A percentile compares a stretch with the other conserved stretches of the same genome.
These are phyloP conservation scores for Heliconius melpomene DNA, from an alignment of 1,140 invertebrate genomes.

Conservation along the genomic window DNA sequence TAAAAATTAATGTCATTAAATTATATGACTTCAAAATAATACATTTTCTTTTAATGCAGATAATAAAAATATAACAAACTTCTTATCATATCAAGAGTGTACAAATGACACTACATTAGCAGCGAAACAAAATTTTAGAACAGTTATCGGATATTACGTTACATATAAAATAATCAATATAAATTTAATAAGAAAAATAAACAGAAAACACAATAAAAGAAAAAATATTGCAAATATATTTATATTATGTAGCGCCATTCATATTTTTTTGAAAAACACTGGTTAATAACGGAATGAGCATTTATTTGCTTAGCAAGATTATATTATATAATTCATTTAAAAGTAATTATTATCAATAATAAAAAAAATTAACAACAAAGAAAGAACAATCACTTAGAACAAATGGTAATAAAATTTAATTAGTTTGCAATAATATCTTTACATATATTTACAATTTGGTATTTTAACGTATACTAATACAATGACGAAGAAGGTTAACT, in stretches of 20 bases:
- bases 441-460: conserved; percentile 80
- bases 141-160: neutral
- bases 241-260: conserved; percentile 30
- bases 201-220: neutral
- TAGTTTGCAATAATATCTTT: conserved; percentile 78
- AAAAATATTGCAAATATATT: neutral
- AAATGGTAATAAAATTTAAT: conserved; percentile 80
- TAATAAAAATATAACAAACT: conserved; percentile 5
- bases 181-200: too few relatives aligned
- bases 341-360: conserved; percentile 65
- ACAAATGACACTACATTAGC: neutral
- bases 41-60: neutral
- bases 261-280: conserved; percentile 39
- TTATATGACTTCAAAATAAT: neutral
- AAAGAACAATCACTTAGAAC: conserved; percentile 77
- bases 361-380: conserved; percentile 79
- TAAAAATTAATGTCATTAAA: neutral
- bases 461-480: conserved; percentile 79
- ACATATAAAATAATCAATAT: neutral
- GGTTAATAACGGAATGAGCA: conserved; percentile 55
- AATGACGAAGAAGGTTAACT: conserved; percentile 69
- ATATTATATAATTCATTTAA: conserved; percentile 51
- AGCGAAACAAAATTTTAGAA: neutral
- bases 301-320: conserved; percentile 54
- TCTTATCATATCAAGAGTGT: neutral